Base-by-base conservation (phyloP, 2,113 vertebrate genomes). In the Chloroceryle aenea region DNA sequence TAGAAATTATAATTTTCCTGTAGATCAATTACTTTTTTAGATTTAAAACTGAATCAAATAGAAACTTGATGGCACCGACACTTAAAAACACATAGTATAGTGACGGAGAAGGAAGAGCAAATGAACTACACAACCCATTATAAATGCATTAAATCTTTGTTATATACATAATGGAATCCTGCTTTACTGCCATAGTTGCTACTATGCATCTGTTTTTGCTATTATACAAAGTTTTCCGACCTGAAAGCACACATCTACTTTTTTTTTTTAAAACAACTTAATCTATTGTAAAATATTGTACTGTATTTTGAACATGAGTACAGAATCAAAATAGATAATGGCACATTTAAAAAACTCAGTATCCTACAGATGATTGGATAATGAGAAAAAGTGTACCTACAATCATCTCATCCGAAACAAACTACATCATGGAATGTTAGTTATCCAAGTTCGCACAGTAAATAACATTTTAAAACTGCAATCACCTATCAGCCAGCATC, bases 391-490 rank as follows among this genome's bases (percentile, higher is more conserved):
- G 96, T 98, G 98, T 98, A 98, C 98, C 98, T 99, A 99, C 99
- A 99, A 99, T 99, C 99, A 98, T 98, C 98, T 99, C 97, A 98
- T 98, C 98, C 98, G 98, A 98, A 99, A 99, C 98, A 98, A 99
- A 98, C 98, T 98, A 99, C 98, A 97, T 97, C 98, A 98, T 98
- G 99, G 99, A 99, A 99, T 99, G 99, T 99, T 98, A 98, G 98
- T 98, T 98, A 98, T 97, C 98, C 98, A 98, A 98, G 96, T 98
- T 98, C 97, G 97, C 98, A 98, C 97, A 98, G 97, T 97, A 98
- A 98, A 97, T 98, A 98, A 98, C 97, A 96, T 97, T 95, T 98
- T 96, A 98, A 98, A 98, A 94, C 96, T 97, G 98, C 98, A 97
- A 97, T 97, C 98, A 98, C 97, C 98, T 98, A 98, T 97, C 97